Conservation (phyloP, 2,113 vertebrate species). For the Toxotes jaculatrix region DNA sequence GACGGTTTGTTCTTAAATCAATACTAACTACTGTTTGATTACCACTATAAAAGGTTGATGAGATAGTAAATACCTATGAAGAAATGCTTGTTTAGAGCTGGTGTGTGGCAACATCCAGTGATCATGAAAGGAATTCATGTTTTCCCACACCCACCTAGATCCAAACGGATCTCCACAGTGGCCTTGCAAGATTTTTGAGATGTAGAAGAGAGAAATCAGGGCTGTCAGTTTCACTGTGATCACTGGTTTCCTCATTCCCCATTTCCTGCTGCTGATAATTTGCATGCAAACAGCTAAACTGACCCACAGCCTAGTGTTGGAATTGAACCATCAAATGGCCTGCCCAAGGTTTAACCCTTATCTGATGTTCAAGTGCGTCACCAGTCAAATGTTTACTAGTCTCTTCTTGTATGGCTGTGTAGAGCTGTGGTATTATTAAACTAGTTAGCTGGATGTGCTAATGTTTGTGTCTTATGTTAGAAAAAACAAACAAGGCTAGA, state of each 20-base stretch:
- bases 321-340: background rate
- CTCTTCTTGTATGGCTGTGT: no score
- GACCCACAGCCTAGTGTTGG: background rate
- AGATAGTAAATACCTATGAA: constrained; percentile 2
- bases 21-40: background rate
- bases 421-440: no score
- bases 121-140: constrained; percentile 27
- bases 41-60: constrained; percentile 6
- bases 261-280: constrained; percentile 20
- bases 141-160: background rate
- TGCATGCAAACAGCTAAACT: background rate
- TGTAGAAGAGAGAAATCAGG: background rate
- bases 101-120: background rate
- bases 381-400: background rate
- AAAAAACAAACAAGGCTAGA: background rate
- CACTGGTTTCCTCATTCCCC: background rate
- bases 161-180: background rate
- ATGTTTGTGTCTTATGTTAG: background rate
- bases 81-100: background rate
- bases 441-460: background rate
- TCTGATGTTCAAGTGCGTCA: background rate
- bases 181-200: background rate
- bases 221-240: background rate
- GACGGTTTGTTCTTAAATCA: constrained; percentile 26
- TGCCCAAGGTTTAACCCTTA: background rate